Evolutionary conservation across 2,888 invertebrate genomes (phyloP).

Genomic region (Tetramorium bicarinatum): DNA sequence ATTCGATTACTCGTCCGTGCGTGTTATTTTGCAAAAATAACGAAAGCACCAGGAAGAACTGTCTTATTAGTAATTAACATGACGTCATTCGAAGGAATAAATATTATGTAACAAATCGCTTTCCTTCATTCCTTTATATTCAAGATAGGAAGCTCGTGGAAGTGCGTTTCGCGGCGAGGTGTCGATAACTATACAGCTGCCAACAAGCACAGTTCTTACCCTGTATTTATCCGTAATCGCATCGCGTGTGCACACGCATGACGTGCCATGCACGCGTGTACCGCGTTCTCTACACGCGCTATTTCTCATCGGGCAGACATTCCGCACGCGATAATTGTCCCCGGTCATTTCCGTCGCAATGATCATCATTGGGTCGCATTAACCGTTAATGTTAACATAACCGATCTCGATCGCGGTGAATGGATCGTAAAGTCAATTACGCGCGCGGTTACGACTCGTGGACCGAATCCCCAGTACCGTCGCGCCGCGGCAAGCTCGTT

Average conservation of each 20-base stretch:
- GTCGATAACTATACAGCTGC: constrained; percentile 54
- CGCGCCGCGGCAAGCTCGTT: constrained; percentile 30
- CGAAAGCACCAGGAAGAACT: background rate
- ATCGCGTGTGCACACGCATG: constrained; percentile 12
- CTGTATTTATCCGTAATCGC: constrained; percentile 74
- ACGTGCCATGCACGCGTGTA: constrained; percentile 29
- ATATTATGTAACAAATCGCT: background rate
- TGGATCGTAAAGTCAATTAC: constrained; percentile 74
- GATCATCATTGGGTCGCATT: constrained; percentile 62
- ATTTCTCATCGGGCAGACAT: constrained; percentile 55
- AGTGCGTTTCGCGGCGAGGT: background rate
- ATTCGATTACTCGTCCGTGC: background rate
- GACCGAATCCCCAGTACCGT: constrained; percentile 46
- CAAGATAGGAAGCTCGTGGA: background rate
- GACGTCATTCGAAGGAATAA: background rate
- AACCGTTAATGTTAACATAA: constrained; percentile 72
- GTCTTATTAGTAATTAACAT: no score
- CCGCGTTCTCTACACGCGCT: constrained; percentile 42
- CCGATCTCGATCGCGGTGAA: constrained; percentile 69
- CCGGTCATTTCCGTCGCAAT: constrained; percentile 24
- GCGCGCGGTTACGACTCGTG: constrained; percentile 58
- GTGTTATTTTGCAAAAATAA: background rate
- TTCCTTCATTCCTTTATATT: background rate
- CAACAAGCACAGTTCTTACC: constrained; percentile 70
- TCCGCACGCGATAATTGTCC: constrained; percentile 67